A percentile compares a stretch with the other conserved stretches of the same genome.
These are phyloP conservation scores for Carapus acus DNA, from an alignment of 2,797 vertebrate genomes.

Conservation along the genomic window DNA sequence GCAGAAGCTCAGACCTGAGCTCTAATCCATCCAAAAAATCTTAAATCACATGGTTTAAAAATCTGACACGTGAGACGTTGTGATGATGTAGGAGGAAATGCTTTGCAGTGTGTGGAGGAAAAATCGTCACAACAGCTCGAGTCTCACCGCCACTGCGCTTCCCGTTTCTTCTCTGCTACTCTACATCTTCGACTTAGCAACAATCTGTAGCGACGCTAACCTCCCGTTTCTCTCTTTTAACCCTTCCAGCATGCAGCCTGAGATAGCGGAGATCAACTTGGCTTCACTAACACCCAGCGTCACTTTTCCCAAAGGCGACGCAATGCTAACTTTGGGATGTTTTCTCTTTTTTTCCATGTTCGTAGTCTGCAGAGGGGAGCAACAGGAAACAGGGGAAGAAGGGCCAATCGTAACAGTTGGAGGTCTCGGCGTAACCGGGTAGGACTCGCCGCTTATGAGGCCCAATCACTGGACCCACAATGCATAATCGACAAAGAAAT, in stretches of 20 bases:
- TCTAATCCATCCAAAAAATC: no score
- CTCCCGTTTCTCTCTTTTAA: background rate
- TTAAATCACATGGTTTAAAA: no score
- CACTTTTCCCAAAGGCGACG: background rate
- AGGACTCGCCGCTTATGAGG: conserved; percentile 5
- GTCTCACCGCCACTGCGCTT: background rate
- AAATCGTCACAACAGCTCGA: background rate
- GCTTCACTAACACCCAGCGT: conserved; percentile 10
- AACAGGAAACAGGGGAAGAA: conserved; percentile 88
- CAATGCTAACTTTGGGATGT: conserved; percentile 1
- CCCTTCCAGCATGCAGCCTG: conserved; percentile 44
- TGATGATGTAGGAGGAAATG: no score
- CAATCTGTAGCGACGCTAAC: conserved; percentile 6
- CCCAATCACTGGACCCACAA: background rate
- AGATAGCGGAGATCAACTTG: conserved; percentile 10
- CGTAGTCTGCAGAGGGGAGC: conserved; percentile 75
- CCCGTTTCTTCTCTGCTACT: background rate
- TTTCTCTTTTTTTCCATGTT: conserved; percentile 4
- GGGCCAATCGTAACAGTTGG: conserved; percentile 82
- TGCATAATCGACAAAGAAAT: no score
- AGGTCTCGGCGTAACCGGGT: conserved; percentile 53
- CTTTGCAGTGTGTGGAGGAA: background rate
- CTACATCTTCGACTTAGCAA: conserved; percentile 14
- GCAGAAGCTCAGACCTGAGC: no score
- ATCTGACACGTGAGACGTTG: no score